Conservation (phyloP, 2,888 invertebrate species). For the Blomia tropicalis region DNA sequence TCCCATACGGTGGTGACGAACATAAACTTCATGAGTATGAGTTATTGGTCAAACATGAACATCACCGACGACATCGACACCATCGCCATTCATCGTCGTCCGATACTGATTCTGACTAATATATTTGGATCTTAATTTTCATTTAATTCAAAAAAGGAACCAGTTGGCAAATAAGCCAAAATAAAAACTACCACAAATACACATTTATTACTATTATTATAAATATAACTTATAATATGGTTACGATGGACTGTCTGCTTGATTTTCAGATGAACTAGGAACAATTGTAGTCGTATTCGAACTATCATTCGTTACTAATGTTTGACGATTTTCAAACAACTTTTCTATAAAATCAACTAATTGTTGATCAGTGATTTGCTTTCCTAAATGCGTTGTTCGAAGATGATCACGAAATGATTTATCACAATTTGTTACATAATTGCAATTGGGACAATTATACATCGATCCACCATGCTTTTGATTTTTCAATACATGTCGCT, state of each 20-base stretch:
- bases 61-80: background rate
- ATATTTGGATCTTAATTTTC: no score
- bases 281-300: no score
- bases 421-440: conserved; percentile 8
- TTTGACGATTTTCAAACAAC: background rate
- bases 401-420: conserved; percentile 14
- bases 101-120: no score
- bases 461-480: conserved; percentile 14
- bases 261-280: no score
- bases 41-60: background rate
- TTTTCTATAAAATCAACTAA: background rate
- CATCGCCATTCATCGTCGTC: no score
- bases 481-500: conserved; percentile 7
- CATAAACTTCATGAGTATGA: background rate
- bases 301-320: no score
- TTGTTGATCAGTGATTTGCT: background rate
- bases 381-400: background rate
- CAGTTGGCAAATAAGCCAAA: no score
- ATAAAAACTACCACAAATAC: no score
- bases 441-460: conserved; percentile 6
- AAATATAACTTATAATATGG: no score
- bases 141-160: no score
- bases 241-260: no score
- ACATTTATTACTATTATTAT: no score
- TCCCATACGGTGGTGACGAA: conserved; percentile 12